Base-by-base conservation (phyloP, 2,797 vertebrate genomes). In the Buphagus erythrorhynchus region DNA sequence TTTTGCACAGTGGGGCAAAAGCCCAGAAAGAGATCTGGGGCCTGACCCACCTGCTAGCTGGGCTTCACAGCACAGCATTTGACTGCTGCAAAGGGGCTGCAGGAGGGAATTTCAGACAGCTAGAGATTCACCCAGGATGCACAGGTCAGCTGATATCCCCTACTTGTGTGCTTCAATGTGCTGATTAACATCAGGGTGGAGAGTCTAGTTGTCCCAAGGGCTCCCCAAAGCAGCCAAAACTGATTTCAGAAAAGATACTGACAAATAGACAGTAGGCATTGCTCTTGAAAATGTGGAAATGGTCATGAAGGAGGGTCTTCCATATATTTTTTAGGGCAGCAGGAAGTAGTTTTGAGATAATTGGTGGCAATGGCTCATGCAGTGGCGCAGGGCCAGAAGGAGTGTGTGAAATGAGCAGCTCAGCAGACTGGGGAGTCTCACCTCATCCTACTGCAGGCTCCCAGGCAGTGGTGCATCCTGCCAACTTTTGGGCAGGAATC, bases 341-440 rank as follows among this genome's bases (percentile, higher is more conserved):
- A 1, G 84, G 55, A 55, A 78, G 24, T 11, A 33, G 28, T 55
- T 90, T 45, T 65, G 61, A 48, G 54, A 5, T 18, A 58, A 62
- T 3, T 0, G 0, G 40, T 31, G 48, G 25, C 26, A 49, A n/a
- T 11, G 16, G 35, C 58, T 68, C 31, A 33, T 16, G 28, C 8
- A 28, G 11, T 46, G 49, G 31, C 4, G 1, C 9, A 29, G 2
- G 22, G 22, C 5, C 72, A 65, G 46, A 28, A 45, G 33, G 38
- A 28, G 13, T 24, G 20, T 19, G 20, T 1, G 3, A 68, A 52
- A 49, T 25, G 18, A 72, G 29, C 12, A 40, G 49, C 36, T 16
- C 25, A 55, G 17, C 9, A 29, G 3, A 16, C 0, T 46, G 43
- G 19, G 54, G 16, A 65, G 14, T 20, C 22, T 67, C 25, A 52